Percentiles rank a stretch among this genome's conserved stretches.
Conservation (phyloP, 2,888 invertebrate species). For the Acleris laterana region DNA sequence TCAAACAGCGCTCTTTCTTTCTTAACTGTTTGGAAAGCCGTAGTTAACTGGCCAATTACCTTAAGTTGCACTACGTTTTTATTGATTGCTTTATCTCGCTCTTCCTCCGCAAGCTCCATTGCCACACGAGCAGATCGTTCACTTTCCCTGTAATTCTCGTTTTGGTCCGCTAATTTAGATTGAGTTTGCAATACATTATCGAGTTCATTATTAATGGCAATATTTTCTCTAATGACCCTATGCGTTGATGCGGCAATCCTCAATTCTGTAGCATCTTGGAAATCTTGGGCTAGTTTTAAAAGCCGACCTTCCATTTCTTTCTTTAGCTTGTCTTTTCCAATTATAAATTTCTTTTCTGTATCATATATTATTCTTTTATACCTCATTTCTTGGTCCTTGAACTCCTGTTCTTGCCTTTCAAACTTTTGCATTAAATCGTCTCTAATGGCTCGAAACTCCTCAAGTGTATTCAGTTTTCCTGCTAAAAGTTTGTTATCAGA, state of each 20-base stretch:
- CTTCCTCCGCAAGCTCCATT: conserved; percentile 83
- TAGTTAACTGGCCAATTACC: conserved; percentile 86
- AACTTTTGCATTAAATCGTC: conserved; percentile 93
- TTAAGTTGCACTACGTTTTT: conserved; percentile 86
- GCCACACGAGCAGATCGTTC: conserved; percentile 82
- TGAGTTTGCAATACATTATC: conserved; percentile 87
- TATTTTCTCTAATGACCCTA: conserved; percentile 92
- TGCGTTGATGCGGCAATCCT: conserved; percentile 95
- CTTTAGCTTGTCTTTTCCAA: conserved; percentile 92
- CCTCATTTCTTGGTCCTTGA: conserved; percentile 89
- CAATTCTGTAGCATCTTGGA: conserved; percentile 93
- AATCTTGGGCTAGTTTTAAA: conserved; percentile 91
- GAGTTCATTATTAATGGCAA: conserved; percentile 91
- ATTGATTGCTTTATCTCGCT: conserved; percentile 86
- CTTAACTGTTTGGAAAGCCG: conserved; percentile 82
- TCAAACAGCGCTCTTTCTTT: conserved; percentile 71
- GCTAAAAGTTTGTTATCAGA: conserved; percentile 94
- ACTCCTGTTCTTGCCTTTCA: conserved; percentile 90
- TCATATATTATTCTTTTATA: conserved; percentile 92
- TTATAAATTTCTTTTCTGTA: conserved; percentile 89
- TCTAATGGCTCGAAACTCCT: conserved; percentile 94
- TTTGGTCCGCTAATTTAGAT: conserved; percentile 85
- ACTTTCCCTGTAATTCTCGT: conserved; percentile 83
- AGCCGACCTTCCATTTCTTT: conserved; percentile 94
- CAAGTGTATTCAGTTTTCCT: conserved; percentile 94